Evolutionary conservation across 2,888 invertebrate genomes (phyloP).

Genomic region (Temnothorax rugatulus): DNA sequence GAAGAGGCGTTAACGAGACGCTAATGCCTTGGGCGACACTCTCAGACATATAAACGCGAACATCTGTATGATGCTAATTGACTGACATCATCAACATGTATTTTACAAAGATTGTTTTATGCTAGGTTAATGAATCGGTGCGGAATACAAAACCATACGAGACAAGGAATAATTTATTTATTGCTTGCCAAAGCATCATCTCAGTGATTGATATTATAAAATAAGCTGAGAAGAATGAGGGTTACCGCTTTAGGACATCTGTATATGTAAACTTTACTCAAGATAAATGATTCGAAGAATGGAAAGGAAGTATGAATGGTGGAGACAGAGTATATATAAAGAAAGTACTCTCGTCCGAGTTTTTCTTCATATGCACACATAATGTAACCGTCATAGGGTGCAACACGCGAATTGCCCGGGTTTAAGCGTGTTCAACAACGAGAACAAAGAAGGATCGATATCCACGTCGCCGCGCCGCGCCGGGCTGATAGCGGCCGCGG

Average conservation of each 20-base stretch:
- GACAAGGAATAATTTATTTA: neutral
- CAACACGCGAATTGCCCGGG: slow-evolving; percentile 41
- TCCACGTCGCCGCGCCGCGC: slow-evolving; percentile 45
- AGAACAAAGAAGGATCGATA: slow-evolving; percentile 70
- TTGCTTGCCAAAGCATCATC: neutral
- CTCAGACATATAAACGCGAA: neutral
- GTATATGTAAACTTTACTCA: slow-evolving; percentile 13
- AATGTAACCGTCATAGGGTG: slow-evolving; percentile 13
- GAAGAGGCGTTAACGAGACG: slow-evolving; percentile 80
- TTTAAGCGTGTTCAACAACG: slow-evolving; percentile 55
- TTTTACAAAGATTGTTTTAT: neutral
- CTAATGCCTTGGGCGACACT: slow-evolving; percentile 75
- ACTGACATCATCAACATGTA: slow-evolving; percentile 62
- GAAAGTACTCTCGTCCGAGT: neutral
- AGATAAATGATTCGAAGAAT: slow-evolving; percentile 21
- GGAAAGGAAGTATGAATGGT: neutral
- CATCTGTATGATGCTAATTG: slow-evolving; percentile 63
- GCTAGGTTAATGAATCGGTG: neutral
- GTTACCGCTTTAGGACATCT: neutral
- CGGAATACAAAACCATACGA: neutral
- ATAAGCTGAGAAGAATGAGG: neutral
- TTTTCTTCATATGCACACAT: slow-evolving; percentile 9
- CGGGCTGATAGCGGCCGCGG: slow-evolving; percentile 32
- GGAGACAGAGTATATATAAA: neutral
- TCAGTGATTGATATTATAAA: neutral